phyloP scores from a whole-genome alignment of 2,113 vertebrate species.

The Alectura lathami region DNA sequence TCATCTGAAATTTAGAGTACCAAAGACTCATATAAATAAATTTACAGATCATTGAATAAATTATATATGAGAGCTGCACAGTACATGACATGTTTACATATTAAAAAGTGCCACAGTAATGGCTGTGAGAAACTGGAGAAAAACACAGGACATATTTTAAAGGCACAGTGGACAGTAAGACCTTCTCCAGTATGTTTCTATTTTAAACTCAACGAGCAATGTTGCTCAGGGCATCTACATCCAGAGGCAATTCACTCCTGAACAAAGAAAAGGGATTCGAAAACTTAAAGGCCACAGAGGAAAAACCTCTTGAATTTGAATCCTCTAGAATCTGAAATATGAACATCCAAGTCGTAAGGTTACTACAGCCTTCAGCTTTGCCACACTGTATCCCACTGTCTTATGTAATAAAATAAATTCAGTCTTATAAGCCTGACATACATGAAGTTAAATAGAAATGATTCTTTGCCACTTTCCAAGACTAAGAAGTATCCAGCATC shows the following conservation, averaged over 20 bases:
- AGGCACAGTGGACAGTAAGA: neutral
- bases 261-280: neutral
- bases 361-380: constrained; percentile 12
- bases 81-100: neutral
- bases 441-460: neutral
- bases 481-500: neutral
- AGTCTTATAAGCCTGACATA: neutral
- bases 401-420: constrained; percentile 24
- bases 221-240: constrained; percentile 39
- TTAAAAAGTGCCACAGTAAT: neutral
- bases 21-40: neutral
- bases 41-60: neutral
- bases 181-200: constrained; percentile 38
- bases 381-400: neutral
- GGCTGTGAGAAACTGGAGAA: neutral
- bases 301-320: constrained; percentile 5
- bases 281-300: constrained; percentile 31
- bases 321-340: neutral
- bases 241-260: constrained; percentile 32
- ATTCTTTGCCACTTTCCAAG: neutral
- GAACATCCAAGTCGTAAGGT: neutral
- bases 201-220: constrained; percentile 49
- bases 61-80: neutral
- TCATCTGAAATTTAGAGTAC: constrained; percentile 35
- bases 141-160: neutral